Evolutionary conservation across 2,113 vertebrate species (phyloP), one percentile per base, ranked within the genome.

Genomic region (Mobula hypostoma): DNA sequence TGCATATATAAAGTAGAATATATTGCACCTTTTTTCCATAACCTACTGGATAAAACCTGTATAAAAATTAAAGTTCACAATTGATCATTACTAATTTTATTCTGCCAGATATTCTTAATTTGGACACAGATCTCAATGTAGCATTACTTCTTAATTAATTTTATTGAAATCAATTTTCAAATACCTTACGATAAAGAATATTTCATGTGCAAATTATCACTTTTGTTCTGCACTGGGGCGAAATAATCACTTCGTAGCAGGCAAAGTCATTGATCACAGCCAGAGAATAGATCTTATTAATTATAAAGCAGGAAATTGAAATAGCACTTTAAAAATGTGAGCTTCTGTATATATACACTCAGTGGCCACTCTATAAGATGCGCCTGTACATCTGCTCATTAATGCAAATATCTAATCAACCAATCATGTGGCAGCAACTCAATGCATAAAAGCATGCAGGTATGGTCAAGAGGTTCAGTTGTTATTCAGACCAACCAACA

Each of bases 141-240:
- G 48, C 19, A 27, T 70, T 74, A 70, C 72, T 24, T 72, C 61
- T 68, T 90, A n/a, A 93, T 93, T 93, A 74, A 72, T 93, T 93
- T 93, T 74, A 19, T 93, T 93, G 7, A 40, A 72, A 74, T 72
- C 68, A 74, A 48, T 93, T 93, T 72, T 90, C 85, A 90, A 90
- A 68, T 36, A 90, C 1, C 61, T 90, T 68, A 66, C 61, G 11
- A 90, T 90, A 66, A 90, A 66, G 61, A 68, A 66, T 90, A 93
- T 93, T 93, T 74, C 90, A 70, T 70, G 68, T 92, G 68, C 24
- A 74, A 72, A 72, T 92, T 36, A 74, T 48, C 36, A 72, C 24
- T 93, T 90, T 90, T 90, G 58, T 66, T 88, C 61, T 66, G 14
- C 61, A 66, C 61, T 32, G 58, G 56, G 61, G 36, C 48, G 90